Conservation (phyloP, 53 echinoderm and acorn worm genomes). For the Hippasteria phrygiana region DNA sequence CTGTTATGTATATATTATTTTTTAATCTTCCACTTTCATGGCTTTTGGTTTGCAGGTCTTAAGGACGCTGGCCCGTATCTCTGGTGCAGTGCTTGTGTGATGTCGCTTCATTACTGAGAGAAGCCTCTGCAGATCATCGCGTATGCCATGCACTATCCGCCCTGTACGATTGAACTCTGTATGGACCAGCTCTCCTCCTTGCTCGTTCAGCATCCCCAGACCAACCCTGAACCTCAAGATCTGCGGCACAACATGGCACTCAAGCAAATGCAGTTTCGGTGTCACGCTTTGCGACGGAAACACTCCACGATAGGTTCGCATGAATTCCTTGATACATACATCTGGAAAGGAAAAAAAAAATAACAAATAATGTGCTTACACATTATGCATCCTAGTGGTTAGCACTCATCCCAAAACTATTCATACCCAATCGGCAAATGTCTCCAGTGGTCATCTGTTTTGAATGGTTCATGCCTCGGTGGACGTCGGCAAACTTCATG, state of each 20-base stretch:
- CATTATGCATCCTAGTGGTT: neutral
- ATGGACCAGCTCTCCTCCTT: constrained; percentile 53
- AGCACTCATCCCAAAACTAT: neutral
- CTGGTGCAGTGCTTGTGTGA: neutral
- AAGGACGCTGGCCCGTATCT: no score
- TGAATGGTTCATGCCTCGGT: constrained; percentile 37
- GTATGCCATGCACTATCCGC: constrained; percentile 25
- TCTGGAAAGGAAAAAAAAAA: constrained; percentile 7
- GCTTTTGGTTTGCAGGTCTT: no score
- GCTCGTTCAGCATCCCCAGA: constrained; percentile 45
- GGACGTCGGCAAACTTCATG: constrained; percentile 40
- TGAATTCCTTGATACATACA: neutral
- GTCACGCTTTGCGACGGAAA: constrained; percentile 31
- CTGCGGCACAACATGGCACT: constrained; percentile 19
- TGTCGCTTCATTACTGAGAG: neutral
- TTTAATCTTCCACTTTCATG: no score
- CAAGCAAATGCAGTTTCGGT: constrained; percentile 52
- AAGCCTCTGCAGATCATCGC: neutral
- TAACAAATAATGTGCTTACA: neutral
- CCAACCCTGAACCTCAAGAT: constrained; percentile 10
- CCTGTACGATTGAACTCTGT: constrained; percentile 33
- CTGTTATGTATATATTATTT: no score
- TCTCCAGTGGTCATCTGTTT: neutral
- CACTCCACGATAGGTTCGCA: constrained; percentile 8
- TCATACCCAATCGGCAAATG: constrained; percentile 22